Base-by-base conservation (phyloP, 2,888 invertebrate genomes). In the Palloptera scutellata region DNA sequence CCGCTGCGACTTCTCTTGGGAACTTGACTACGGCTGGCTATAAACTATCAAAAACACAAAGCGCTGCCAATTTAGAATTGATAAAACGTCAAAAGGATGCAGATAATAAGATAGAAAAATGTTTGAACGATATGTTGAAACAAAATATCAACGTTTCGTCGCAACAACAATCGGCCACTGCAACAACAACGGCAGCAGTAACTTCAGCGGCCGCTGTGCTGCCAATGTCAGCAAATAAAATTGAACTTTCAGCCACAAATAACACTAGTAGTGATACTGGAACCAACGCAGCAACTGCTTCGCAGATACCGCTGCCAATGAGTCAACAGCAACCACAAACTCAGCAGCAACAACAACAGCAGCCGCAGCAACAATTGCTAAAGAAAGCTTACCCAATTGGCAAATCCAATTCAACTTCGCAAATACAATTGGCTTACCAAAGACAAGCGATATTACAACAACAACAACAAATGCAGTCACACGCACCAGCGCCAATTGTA, bases 31-130 rank as follows among this genome's bases (percentile, higher is more conserved):
- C 66, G 57, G 12, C 69, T 41, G 70, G 69, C 64, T 68, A 74
- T 70, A 77, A 76, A 75, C 73, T 75, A 70, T 75, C 78, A 67
- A 76, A 75, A 75, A 72, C 71, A 65, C 81, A 79, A 76, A 83
- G 78, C 75, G 76, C 73, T 72, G 76, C 74, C 72, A 77, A 77
- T 73, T 74, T 77, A 68, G 78, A 79, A 70, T 69, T 77, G 70
- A 73, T 76, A 55, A 80, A 81, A 71, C 76, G 78, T 68, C 84
- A 84, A 74, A 84, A 85, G 77, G 84, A 84, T 69, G 79, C 79
- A 62, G 85, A 84, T 76, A 84, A 84, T 75, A 85, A 84, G 76
- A 77, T 83, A 68, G 84, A 84, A 73, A 84, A 85, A 77, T 81
- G 81, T 71, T 74, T 83, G 20, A 83, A 81, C 73, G 85, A 84